Base-by-base conservation (phyloP, 2,113 vertebrate genomes). In the Seriola rivoliana region DNA sequence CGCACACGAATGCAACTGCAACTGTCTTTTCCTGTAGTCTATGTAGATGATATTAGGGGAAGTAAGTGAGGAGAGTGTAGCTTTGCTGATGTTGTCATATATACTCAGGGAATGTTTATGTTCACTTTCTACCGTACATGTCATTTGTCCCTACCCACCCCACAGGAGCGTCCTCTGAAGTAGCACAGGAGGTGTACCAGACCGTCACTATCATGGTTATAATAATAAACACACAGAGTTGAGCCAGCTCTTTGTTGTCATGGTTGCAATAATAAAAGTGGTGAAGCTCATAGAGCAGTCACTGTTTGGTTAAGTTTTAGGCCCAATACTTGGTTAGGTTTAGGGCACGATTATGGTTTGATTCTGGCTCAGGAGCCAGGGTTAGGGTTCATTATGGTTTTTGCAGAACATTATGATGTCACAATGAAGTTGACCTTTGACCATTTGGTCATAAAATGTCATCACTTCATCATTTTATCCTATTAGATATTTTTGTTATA, bases 71-170 rank as follows among this genome's bases (percentile, higher is more conserved):
- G 5, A 3, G 50, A 57, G n/a, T 64, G 52, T 29, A 44, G 69
- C 78, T 57, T 29, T 63, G 32, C 66, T 73, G 78, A 77, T 34
- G 66, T 4, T 50, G 38, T 69, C 66, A 82, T 71, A 32, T 62
- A 76, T 70, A 58, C 38, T 48, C 65, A 67, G 34, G 42, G 7
- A 16, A 64, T 32, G 48, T 19, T 57, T 67, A 65, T 59, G 36
- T 57, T 57, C 4, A 25, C 36, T 46, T 36, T 48, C 1, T 10
- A 52, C 29, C 29, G 29, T 29, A 21, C 50, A 52, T 25, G 4
- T 23, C 7, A 2, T 13, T 25, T 57, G 21, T 57, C 54, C 8
- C 52, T 55, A 52, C 17, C 17, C 19, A 54, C 7, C 16, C 16
- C 46, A 50, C 16, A 50, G 46, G 16, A 48, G 44, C 4, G 13